Evolutionary conservation across 2,888 invertebrate species (phyloP).

Genomic region (Patella caerulea): DNA sequence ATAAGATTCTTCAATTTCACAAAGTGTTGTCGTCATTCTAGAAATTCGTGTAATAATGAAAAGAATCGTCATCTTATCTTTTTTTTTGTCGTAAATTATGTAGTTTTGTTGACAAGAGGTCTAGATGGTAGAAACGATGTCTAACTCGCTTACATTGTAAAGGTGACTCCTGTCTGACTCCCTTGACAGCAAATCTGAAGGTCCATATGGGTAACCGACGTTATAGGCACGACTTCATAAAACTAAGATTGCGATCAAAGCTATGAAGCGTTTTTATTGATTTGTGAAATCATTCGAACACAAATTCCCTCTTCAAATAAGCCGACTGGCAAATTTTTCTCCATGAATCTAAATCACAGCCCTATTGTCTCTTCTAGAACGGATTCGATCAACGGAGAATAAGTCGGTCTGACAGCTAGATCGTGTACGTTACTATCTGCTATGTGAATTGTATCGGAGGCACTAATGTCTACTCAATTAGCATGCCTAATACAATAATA

Average conservation of each 20-base stretch:
- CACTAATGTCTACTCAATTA: slow-evolving; percentile 9
- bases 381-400: not conserved
- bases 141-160: too few species aligned
- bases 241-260: slow-evolving; percentile 2
- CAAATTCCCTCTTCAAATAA: slow-evolving; percentile 6
- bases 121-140: too few species aligned
- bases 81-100: too few species aligned
- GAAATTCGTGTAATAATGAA: too few species aligned
- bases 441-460: not conserved
- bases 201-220: slow-evolving; percentile 11
- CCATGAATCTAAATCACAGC: slow-evolving; percentile 1
- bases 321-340: slow-evolving; percentile 10
- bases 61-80: too few species aligned
- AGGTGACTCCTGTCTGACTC: not conserved
- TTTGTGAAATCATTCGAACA: slow-evolving; percentile 9
- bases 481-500: slow-evolving; percentile 13
- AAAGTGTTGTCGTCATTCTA: too few species aligned
- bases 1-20: too few species aligned
- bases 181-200: not conserved
- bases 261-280: slow-evolving; percentile 2
- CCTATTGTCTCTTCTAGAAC: not conserved
- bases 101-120: too few species aligned
- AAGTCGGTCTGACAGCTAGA: not conserved
- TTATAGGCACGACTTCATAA: slow-evolving; percentile 7
- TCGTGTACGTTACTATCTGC: not conserved